These are phyloP conservation scores for Bungarus multicinctus DNA, from an alignment of 2,113 vertebrate species.

Conservation along the genomic window DNA sequence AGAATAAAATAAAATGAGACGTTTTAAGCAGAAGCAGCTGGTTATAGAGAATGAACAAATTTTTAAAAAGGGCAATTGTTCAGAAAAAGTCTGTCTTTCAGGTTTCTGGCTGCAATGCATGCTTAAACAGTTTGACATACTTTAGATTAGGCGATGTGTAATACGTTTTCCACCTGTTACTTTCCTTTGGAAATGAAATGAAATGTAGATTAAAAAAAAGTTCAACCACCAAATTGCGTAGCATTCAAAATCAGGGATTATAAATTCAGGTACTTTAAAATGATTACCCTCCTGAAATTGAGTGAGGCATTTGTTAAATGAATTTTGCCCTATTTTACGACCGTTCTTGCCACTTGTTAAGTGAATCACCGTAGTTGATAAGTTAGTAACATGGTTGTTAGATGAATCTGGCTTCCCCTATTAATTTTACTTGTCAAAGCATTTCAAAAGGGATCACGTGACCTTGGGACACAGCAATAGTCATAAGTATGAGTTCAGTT, in stretches of 20 bases:
- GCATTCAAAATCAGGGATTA: not conserved
- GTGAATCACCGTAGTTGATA: not conserved
- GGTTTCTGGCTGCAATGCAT: not conserved
- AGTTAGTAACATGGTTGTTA: not conserved
- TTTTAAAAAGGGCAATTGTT: constrained; percentile 15
- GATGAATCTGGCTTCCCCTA: not conserved
- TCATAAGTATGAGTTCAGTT: too few relatives aligned
- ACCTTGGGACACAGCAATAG: too few relatives aligned
- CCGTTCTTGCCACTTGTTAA: too few relatives aligned
- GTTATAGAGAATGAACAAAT: constrained; percentile 24
- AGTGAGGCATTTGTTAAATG: not conserved
- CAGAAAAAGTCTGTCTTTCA: constrained; percentile 1
- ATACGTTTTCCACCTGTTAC: constrained; percentile 11
- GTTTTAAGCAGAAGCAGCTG: constrained; percentile 9
- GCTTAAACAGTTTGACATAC: not conserved
- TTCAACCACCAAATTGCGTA: not conserved
- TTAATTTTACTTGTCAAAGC: not conserved
- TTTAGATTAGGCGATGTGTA: not conserved
- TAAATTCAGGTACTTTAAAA: constrained; percentile 11
- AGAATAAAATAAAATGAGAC: constrained; percentile 5
- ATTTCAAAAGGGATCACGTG: not conserved
- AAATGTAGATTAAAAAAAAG: not conserved
- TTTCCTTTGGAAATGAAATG: constrained; percentile 24
- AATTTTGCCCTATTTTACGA: not conserved
- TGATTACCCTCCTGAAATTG: constrained; percentile 13